Conservation (phyloP, 2,888 invertebrate genomes). For the Brachyptera putata region DNA sequence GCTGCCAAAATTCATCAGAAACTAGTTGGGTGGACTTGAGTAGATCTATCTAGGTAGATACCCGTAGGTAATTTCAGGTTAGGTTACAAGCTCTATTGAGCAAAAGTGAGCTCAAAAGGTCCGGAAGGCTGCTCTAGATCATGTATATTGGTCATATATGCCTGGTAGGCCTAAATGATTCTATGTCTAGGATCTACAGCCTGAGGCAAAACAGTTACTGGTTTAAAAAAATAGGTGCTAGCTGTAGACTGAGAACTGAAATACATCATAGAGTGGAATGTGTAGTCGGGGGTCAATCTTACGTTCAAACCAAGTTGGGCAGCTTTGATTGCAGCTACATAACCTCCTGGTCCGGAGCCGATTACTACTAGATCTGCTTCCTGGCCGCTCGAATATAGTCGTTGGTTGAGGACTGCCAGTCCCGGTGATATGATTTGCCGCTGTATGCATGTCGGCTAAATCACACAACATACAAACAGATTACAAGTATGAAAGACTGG, state of each 20-base stretch:
- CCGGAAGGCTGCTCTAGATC: no score
- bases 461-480: neutral
- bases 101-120: no score
- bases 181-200: no score
- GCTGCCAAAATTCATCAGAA: no score
- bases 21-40: no score
- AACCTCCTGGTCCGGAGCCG: conserved; percentile 97
- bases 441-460: conserved; percentile 27
- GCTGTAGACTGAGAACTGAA: neutral
- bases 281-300: conserved; percentile 36
- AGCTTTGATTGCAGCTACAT: conserved; percentile 98
- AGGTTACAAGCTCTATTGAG: no score
- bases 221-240: neutral
- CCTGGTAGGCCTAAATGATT: no score
- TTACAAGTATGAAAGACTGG: no score
- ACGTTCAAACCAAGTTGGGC: conserved; percentile 97
- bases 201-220: no score
- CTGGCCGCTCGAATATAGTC: conserved; percentile 61
- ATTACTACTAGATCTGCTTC: conserved; percentile 95
- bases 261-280: conserved; percentile 24
- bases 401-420: conserved; percentile 24
- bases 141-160: no score
- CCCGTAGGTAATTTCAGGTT: no score
- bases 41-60: no score
- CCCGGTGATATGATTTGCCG: conserved; percentile 24